Evolutionary conservation across 2,113 vertebrate species (phyloP), one percentile per base, ranked within the genome.

Genomic region (Ginglymostoma cirratum): DNA sequence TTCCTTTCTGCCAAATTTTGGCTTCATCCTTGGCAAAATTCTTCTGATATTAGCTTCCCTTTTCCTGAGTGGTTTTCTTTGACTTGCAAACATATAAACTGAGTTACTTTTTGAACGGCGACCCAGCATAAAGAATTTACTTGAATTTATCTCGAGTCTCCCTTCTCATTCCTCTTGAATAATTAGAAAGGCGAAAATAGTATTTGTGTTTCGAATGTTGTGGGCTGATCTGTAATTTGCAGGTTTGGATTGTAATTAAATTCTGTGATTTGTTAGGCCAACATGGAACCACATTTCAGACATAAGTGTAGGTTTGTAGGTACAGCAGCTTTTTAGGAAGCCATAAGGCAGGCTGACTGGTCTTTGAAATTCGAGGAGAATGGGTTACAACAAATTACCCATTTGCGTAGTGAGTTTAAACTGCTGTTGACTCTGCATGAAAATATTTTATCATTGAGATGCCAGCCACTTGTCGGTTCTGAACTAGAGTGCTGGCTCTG

Each of bases 211-310:
- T 10, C 89, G 66, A 2, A 38, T 66, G 87, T 61, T 61, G 34
- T 19, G 89, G 61, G 89, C 89, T 38, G 55, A 65, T 23, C 89
- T 38, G 30, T 92, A 92, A 92, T 66, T n/a, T 92, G 30, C 89
- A 92, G 61, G 55, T 92, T n/a, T 15, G 23, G 89, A 92, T n/a
- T 92, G 55, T 66, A 66, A n/a, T 93, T 92, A 92, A n/a, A 93
- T 61, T 12, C 34, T 66, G 30, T 66, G 89, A 67, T 93, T 65
- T 90, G 52, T 90, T 55, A 55, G 52, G 52, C 48, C 48, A 66
- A 38, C 55, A 65, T 65, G 17, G 14, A 90, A 65, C 52, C 15
- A 92, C 34, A 92, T 92, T 90, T 65, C 24, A 19, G 34, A 14
- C 61, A 23, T n/a, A 66, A 38, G 0, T 55, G 48, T 27, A 61